phyloP scores from a whole-genome alignment of 2,113 vertebrate genomes.

The Gymnarchus niloticus region DNA sequence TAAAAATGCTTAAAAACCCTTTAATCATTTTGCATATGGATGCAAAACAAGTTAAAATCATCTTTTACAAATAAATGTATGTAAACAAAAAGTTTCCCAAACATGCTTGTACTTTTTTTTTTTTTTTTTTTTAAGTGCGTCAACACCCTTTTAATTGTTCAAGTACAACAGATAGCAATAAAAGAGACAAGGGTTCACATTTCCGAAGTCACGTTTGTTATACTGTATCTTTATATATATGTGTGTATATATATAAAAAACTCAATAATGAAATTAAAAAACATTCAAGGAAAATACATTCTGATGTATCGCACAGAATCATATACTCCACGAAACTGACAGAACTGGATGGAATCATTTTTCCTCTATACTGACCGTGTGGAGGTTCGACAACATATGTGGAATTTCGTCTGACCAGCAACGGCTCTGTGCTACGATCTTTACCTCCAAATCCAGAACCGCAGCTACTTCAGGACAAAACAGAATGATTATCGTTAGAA shows the following conservation, averaged over 20 bases:
- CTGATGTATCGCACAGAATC: slow-evolving; percentile 58
- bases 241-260: slow-evolving; percentile 59
- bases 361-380: slow-evolving; percentile 42
- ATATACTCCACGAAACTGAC: slow-evolving; percentile 49
- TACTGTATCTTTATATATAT: slow-evolving; percentile 66
- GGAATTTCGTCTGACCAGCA: background rate
- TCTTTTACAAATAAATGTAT: slow-evolving; percentile 36
- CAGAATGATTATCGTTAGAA: slow-evolving; percentile 32
- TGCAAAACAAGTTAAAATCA: slow-evolving; percentile 39
- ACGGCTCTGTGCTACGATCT: background rate
- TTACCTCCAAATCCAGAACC: slow-evolving; percentile 6
- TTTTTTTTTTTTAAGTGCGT: slow-evolving; percentile 60
- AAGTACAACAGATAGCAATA: slow-evolving; percentile 69
- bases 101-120: slow-evolving; percentile 57
- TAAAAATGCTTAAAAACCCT: slow-evolving; percentile 4
- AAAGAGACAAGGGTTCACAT: slow-evolving; percentile 69
- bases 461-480: slow-evolving; percentile 12
- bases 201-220: slow-evolving; percentile 66
- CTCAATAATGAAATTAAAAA: slow-evolving; percentile 49
- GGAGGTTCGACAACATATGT: background rate
- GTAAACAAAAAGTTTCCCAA: slow-evolving; percentile 54
- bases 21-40: slow-evolving; percentile 21
- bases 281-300: slow-evolving; percentile 61
- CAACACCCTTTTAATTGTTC: slow-evolving; percentile 64
- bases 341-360: slow-evolving; percentile 39